Conservation (phyloP, 2,113 vertebrate genomes). For the Carollia perspicillata region DNA sequence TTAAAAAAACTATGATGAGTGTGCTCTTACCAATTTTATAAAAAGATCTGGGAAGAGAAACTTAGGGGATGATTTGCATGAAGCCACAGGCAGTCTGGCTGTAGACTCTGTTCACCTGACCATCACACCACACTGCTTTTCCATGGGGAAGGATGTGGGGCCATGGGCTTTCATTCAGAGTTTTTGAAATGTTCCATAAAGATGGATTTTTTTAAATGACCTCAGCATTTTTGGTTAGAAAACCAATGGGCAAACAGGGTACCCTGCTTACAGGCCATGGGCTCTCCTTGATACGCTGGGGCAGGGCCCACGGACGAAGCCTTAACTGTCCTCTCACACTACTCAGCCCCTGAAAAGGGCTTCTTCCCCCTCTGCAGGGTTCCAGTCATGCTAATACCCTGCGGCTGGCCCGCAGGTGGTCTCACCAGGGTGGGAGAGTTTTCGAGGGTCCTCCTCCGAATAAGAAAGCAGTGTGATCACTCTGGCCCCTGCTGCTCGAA, state of each 20-base stretch:
- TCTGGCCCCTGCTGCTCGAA: neutral
- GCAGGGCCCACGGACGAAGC: neutral
- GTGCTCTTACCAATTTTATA: neutral
- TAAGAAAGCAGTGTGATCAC: neutral
- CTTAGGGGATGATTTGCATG: neutral
- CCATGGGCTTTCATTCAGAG: neutral
- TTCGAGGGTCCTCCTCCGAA: neutral
- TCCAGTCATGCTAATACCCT: neutral
- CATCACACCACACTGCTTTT: neutral
- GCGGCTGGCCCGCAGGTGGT: neutral
- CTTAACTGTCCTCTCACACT: rapidly evolving
- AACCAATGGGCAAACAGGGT: neutral
- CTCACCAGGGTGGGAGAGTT: neutral
- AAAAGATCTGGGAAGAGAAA: neutral
- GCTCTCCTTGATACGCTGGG: neutral
- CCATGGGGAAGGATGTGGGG: rapidly evolving
- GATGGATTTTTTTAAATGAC: neutral
- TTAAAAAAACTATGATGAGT: neutral
- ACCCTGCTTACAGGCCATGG: neutral
- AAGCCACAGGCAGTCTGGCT: neutral
- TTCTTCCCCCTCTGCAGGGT: neutral
- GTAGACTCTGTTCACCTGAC: neutral
- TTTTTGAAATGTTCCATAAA: neutral
- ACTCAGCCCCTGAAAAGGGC: neutral
- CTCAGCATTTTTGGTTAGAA: neutral